A percentile compares a stretch with the other conserved stretches of the same genome.
Evolutionary conservation across 2,888 invertebrate species (phyloP).

Genomic region (Platycnemis pennipes): DNA sequence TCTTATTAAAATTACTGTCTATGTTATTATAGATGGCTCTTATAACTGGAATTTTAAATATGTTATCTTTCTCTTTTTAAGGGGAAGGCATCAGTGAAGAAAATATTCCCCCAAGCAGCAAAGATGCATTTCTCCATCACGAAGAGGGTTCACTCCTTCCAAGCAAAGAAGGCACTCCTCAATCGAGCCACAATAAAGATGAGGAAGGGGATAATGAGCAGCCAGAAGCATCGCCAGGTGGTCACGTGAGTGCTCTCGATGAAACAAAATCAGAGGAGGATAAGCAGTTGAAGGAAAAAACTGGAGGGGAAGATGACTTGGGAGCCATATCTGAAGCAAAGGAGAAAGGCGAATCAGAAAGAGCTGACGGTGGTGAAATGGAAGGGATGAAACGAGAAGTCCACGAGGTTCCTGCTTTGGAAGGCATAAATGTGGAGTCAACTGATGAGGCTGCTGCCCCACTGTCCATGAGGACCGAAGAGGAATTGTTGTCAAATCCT

Average conservation of each 20-base stretch:
- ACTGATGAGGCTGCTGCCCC: background rate
- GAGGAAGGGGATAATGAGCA: background rate
- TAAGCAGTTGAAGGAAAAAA: background rate
- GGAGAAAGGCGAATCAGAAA: background rate
- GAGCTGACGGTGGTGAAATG: background rate
- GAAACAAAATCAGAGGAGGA: background rate
- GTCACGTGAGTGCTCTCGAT: background rate
- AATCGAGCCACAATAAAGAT: no score
- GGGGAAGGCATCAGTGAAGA: background rate
- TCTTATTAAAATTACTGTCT: no score
- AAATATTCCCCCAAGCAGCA: background rate
- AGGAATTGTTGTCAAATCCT: background rate
- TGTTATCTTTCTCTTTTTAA: background rate
- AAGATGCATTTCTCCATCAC: no score
- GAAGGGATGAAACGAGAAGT: background rate
- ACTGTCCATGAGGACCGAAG: background rate
- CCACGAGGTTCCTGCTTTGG: background rate
- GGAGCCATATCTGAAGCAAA: background rate
- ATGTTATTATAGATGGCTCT: no score
- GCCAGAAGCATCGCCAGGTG: background rate
- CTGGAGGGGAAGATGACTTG: background rate
- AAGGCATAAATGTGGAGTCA: background rate
- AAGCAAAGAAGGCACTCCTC: no score
- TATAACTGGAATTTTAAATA: no score
- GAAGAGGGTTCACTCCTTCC: no score